Evolutionary conservation across 2,888 invertebrate genomes (phyloP).

Genomic region (Aphidius colemani): DNA sequence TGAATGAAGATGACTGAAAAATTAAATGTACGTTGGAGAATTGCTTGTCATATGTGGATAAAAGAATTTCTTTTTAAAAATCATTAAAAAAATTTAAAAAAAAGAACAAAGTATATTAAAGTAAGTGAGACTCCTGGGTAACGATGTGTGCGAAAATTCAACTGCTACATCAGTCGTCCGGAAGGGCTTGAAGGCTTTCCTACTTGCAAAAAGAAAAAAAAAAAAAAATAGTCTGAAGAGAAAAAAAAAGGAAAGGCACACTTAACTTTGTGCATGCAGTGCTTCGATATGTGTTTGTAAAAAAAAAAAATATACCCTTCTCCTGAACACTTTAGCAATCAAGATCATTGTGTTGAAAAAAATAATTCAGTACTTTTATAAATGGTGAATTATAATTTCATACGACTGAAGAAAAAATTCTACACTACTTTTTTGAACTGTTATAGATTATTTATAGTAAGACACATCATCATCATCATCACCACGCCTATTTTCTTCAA

Average conservation of each 20-base stretch:
- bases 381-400: neutral
- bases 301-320: no score
- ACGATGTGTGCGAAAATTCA: slow-evolving; percentile 33
- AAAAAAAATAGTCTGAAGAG: neutral
- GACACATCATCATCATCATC: neutral
- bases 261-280: slow-evolving; percentile 7
- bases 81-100: neutral
- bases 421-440: neutral
- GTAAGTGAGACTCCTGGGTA: slow-evolving; percentile 22
- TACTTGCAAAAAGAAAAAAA: slow-evolving; percentile 18
- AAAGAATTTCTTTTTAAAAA: neutral
- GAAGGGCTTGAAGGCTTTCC: slow-evolving; percentile 34
- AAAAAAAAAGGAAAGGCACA: slow-evolving; percentile 5
- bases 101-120: neutral
- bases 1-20: no score
- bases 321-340: neutral
- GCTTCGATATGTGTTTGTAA: neutral
- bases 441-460: slow-evolving; percentile 4
- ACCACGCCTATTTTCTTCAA: slow-evolving; percentile 11
- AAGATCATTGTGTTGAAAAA: slow-evolving; percentile 1
- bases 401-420: neutral
- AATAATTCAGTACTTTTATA: neutral
- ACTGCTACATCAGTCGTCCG: slow-evolving; percentile 32
- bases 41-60: neutral
- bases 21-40: no score